phyloP scores from a whole-genome alignment of 2,888 invertebrate species.

The Sesamia inferens region DNA sequence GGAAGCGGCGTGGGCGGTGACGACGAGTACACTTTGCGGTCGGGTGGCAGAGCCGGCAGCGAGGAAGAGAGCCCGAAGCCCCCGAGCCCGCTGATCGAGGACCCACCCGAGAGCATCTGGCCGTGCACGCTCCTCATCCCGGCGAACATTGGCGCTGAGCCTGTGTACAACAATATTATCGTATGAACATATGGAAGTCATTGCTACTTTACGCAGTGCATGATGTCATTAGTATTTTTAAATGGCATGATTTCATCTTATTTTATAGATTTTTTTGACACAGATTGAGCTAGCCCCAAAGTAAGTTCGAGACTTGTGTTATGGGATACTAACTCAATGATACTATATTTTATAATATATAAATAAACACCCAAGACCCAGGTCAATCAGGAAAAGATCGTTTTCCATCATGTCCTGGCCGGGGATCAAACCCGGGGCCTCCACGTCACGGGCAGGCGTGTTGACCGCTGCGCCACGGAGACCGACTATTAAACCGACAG shows the following conservation, averaged over 20 bases:
- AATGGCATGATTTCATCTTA: slow-evolving; percentile 2
- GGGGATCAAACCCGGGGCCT: too few species aligned
- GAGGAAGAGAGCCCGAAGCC: slow-evolving; percentile 83
- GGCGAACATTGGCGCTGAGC: slow-evolving; percentile 82
- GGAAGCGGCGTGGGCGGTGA: slow-evolving; percentile 90
- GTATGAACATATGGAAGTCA: slow-evolving; percentile 37
- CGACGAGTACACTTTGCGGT: slow-evolving; percentile 89
- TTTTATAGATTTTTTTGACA: too few species aligned
- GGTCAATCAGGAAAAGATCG: too few species aligned
- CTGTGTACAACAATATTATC: slow-evolving; percentile 66
- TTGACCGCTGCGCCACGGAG: too few species aligned
- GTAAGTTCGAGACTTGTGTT: too few species aligned
- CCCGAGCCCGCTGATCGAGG: slow-evolving; percentile 79
- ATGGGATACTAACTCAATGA: too few species aligned
- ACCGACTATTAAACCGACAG: too few species aligned
- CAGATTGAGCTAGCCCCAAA: too few species aligned
- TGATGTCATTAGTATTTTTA: slow-evolving; percentile 38
- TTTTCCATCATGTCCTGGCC: too few species aligned
- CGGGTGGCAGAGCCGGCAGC: slow-evolving; percentile 86
- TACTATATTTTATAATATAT: too few species aligned
- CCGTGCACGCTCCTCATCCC: slow-evolving; percentile 85
- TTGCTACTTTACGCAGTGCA: slow-evolving; percentile 23
- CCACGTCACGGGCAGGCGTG: too few species aligned
- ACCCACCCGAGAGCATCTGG: slow-evolving; percentile 82
- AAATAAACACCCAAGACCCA: too few species aligned